phyloP scores from a whole-genome alignment of 1,140 invertebrate species.

The Drosophila lini region DNA sequence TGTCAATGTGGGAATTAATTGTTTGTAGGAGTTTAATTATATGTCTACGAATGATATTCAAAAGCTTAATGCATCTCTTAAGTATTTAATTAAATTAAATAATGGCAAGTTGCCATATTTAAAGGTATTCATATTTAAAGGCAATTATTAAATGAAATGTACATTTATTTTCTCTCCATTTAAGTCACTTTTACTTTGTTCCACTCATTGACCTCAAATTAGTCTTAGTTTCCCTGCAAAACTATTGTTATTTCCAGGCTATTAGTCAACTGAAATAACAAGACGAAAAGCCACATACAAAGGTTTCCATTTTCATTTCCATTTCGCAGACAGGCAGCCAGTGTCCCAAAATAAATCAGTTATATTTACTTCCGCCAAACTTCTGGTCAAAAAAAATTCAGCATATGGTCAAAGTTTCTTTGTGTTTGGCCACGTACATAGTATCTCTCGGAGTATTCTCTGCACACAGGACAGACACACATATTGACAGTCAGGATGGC shows the following conservation, averaged over 20 bases:
- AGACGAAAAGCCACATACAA: neutral
- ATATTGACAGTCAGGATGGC: constrained; percentile 41
- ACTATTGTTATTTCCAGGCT: neutral
- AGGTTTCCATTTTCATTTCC: constrained; percentile 1
- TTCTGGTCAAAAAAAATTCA: constrained; percentile 9
- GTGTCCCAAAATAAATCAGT: constrained; percentile 34
- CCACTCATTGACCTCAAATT: neutral
- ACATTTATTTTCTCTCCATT: neutral
- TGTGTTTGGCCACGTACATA: constrained; percentile 58
- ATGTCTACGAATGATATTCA: neutral
- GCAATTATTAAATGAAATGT: no score
- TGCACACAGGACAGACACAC: neutral
- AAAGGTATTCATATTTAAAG: neutral
- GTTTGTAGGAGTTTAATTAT: neutral
- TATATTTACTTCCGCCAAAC: constrained; percentile 44
- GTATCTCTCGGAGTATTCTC: constrained; percentile 31
- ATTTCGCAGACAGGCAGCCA: constrained; percentile 1
- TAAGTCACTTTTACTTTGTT: neutral
- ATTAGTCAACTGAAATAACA: constrained; percentile 7
- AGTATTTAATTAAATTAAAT: neutral
- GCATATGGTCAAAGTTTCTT: constrained; percentile 14
- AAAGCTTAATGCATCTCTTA: no score
- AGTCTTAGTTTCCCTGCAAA: neutral
- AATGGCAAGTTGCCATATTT: neutral
- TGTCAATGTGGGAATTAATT: neutral